phyloP scores from a whole-genome alignment of 2,113 vertebrate species.

The Murina feae region DNA sequence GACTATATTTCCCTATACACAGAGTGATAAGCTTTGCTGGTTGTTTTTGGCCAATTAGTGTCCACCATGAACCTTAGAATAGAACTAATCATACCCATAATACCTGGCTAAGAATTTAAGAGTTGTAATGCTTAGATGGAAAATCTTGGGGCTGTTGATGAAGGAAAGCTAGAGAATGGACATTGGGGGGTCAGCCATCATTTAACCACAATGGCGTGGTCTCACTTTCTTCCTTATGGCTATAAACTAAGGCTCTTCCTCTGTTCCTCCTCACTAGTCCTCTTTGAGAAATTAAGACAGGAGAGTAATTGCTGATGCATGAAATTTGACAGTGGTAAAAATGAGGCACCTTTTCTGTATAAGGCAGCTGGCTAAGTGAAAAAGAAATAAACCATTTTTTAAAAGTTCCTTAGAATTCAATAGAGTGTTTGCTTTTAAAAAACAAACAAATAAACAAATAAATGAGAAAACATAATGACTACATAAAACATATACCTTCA shows the following conservation, averaged over 20 bases:
- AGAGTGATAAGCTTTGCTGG: background rate
- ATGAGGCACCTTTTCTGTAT: background rate
- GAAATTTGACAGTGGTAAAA: background rate
- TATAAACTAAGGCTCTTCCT: background rate
- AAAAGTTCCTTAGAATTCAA: background rate
- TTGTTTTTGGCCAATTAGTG: background rate
- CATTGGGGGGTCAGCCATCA: background rate
- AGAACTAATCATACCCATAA: background rate
- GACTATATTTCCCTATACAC: background rate
- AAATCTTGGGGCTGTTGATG: background rate
- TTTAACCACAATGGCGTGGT: rapidly evolving
- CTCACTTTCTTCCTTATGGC: background rate
- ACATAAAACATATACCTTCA: background rate
- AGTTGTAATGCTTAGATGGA: background rate
- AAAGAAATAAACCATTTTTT: background rate
- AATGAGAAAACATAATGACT: background rate
- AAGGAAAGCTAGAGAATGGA: background rate
- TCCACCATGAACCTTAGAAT: background rate
- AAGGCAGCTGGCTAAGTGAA: background rate
- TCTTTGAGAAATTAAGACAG: background rate
- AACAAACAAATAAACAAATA: constrained; percentile 3
- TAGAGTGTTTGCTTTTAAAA: constrained; percentile 6
- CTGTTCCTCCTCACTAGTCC: background rate
- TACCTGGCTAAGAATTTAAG: background rate
- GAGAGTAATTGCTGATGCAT: background rate